phyloP scores from a whole-genome alignment of 2,888 invertebrate genomes.

The Abrostola triplasia region DNA sequence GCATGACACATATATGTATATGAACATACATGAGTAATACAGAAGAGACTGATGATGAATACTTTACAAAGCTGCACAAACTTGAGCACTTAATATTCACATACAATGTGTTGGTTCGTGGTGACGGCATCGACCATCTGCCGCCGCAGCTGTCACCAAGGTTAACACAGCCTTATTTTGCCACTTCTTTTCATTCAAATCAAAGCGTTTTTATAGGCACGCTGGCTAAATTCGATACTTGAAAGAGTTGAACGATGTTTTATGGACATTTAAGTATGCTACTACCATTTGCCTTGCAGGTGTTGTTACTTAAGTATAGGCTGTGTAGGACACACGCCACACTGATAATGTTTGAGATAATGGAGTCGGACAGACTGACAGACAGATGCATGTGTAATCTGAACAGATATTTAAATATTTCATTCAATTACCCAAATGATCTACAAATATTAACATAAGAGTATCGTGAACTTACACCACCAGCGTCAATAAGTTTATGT shows the following conservation, averaged over 20 bases:
- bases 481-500: too few relatives aligned
- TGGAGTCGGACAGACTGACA: not conserved
- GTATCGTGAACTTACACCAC: too few relatives aligned
- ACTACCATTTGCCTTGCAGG: conserved; percentile 7
- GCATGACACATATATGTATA: conserved; percentile 3
- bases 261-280: conserved; percentile 20
- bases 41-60: conserved; percentile 26
- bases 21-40: conserved; percentile 21
- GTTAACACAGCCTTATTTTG: conserved; percentile 58
- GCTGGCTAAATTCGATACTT: conserved; percentile 15
- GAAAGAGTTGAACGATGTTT: conserved; percentile 22
- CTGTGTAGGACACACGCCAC: not conserved
- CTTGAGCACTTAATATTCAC: conserved; percentile 30
- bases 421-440: not conserved
- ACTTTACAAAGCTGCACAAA: conserved; percentile 46
- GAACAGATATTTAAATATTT: not conserved
- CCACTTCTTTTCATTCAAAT: conserved; percentile 43
- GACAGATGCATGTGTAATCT: not conserved
- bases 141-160: conserved; percentile 68
- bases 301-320: conserved; percentile 1
- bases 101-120: conserved; percentile 42
- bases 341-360: not conserved
- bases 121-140: conserved; percentile 70
- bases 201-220: conserved; percentile 27
- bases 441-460: not conserved